A percentile compares a stretch with the other conserved stretches of the same genome.
Conservation (phyloP, 2,797 vertebrate species). For the Amblyraja radiata region DNA sequence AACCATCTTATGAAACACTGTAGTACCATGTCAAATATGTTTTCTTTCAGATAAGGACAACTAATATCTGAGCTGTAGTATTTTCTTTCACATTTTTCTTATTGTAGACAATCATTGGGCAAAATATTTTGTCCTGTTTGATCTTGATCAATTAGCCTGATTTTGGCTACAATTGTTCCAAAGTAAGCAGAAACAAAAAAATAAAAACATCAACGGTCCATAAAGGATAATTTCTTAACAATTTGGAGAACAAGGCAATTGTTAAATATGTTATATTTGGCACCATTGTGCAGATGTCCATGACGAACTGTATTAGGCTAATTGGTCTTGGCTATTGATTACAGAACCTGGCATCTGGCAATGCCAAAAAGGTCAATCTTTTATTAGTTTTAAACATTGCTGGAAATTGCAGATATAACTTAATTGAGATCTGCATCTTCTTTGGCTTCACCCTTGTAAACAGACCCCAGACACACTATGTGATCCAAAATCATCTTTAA, state of each 20-base stretch:
- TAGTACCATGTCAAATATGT: not conserved
- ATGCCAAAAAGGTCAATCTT: not conserved
- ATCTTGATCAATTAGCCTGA: not conserved
- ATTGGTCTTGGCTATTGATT: not conserved
- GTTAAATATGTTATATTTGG: not conserved
- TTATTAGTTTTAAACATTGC: not conserved
- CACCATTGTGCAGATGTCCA: not conserved
- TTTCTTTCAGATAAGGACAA: not conserved
- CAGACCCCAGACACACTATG: no score
- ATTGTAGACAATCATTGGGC: not conserved
- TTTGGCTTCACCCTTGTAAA: not conserved
- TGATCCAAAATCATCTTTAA: no score
- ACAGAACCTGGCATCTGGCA: not conserved
- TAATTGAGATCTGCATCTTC: not conserved
- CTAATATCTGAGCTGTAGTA: not conserved
- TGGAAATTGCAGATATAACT: not conserved
- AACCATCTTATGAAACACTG: not conserved
- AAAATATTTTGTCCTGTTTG: not conserved
- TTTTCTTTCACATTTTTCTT: not conserved
- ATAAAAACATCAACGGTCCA: slow-evolving; percentile 2
- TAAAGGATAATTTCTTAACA: not conserved
- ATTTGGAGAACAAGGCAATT: slow-evolving; percentile 8
- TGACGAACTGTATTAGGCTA: not conserved
- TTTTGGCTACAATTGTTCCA: not conserved
- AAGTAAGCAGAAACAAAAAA: slow-evolving; percentile 9